phyloP scores from a whole-genome alignment of 2,797 vertebrate species.

The Eulemur albifrons region DNA sequence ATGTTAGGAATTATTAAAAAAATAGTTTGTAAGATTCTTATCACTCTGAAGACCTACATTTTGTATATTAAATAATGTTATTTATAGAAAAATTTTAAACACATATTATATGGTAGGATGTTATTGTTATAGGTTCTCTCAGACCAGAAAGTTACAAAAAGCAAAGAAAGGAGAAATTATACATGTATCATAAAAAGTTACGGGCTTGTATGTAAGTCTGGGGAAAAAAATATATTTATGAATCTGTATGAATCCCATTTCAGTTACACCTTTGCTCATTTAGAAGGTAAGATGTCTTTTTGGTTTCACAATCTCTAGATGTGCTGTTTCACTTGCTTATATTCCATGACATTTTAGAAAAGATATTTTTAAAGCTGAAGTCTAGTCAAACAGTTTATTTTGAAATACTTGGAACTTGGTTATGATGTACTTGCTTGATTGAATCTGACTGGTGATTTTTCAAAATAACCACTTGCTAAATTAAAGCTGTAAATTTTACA shows the following conservation, averaged over 20 bases:
- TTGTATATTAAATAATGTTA: not conserved
- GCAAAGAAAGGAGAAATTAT: not conserved
- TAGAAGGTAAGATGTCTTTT: constrained; percentile 47
- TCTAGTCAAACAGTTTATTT: constrained; percentile 65
- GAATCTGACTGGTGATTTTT: constrained; percentile 57
- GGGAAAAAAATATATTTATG: not conserved
- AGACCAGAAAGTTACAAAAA: not conserved
- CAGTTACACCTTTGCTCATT: constrained; percentile 46
- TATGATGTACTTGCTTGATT: constrained; percentile 46
- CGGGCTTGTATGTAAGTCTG: not conserved
- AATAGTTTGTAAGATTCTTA: not conserved
- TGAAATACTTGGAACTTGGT: constrained; percentile 64
- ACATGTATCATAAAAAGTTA: constrained; percentile 8
- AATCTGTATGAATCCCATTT: not conserved
- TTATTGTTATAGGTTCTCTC: not conserved
- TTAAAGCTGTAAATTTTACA: constrained; percentile 40
- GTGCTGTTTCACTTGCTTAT: constrained; percentile 57
- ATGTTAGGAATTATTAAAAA: not conserved
- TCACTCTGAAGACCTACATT: not conserved
- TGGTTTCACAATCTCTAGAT: constrained; percentile 54
- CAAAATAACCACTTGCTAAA: constrained; percentile 53
- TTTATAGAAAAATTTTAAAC: not conserved
- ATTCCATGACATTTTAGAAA: constrained; percentile 65
- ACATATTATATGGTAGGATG: not conserved
- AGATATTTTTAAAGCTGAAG: constrained; percentile 68